Conservation (phyloP, 2,113 vertebrate genomes). For the Oreocharis arfaki region DNA sequence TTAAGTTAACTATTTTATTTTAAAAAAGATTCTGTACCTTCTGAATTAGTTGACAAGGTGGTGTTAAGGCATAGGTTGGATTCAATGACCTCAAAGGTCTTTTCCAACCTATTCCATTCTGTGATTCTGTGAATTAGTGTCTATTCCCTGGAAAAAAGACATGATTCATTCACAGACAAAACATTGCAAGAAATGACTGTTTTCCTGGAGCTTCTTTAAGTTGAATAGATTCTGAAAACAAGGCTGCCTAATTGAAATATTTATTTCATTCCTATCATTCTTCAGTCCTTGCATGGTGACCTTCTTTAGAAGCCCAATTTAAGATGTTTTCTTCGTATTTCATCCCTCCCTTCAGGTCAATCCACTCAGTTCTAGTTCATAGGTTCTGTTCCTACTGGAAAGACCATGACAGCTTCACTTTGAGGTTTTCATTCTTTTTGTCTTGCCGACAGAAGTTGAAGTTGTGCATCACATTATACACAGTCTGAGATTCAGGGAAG, state of each 20-base stretch:
- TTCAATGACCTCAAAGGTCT: background rate
- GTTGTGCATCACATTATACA: background rate
- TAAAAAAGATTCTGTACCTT: background rate
- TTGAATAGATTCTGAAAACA: background rate
- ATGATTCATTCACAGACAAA: background rate
- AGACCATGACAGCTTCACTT: background rate
- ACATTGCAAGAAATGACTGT: background rate
- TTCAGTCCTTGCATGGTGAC: background rate
- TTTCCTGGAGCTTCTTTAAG: background rate
- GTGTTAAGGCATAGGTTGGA: background rate
- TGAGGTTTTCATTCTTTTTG: background rate
- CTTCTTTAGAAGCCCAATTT: background rate
- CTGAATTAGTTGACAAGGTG: background rate
- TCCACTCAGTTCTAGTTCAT: background rate
- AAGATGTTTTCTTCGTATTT: background rate
- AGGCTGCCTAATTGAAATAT: background rate
- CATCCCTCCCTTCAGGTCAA: fast-evolving
- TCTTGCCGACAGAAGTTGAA: background rate
- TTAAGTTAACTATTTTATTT: background rate
- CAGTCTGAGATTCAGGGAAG: background rate
- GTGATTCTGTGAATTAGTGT: background rate
- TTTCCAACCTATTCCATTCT: background rate
- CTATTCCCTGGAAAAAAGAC: background rate
- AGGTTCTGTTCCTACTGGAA: background rate
- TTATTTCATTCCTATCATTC: background rate